Percentiles rank a stretch among this genome's conserved stretches.
These are phyloP conservation scores for Anodontia alba DNA, from an alignment of 2,888 invertebrate species.

Conservation along the genomic window DNA sequence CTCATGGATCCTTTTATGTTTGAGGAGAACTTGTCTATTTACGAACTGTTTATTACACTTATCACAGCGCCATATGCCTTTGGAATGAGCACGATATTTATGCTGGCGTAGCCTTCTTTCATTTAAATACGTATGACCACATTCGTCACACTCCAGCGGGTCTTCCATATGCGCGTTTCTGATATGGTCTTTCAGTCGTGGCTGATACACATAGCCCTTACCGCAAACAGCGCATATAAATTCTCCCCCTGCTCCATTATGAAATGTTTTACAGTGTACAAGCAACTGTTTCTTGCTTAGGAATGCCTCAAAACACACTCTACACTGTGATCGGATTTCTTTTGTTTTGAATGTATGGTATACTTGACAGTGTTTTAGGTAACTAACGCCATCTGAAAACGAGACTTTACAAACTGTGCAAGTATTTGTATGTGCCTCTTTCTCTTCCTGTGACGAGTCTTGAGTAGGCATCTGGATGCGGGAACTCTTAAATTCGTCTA, in stretches of 20 bases:
- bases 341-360: background rate
- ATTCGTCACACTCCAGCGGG: background rate
- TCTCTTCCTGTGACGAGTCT: background rate
- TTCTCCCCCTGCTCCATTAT: background rate
- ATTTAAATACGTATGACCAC: background rate
- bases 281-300: background rate
- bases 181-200: background rate
- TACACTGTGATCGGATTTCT: background rate
- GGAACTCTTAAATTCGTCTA: background rate
- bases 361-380: constrained; percentile 11
- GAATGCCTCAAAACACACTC: background rate
- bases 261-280: background rate
- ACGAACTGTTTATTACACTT: background rate
- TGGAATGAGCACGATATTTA: background rate
- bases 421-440: background rate
- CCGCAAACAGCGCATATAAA: constrained; percentile 6
- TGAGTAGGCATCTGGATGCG: too few species aligned
- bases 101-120: background rate
- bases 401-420: background rate
- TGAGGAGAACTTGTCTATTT: background rate
- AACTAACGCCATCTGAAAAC: background rate
- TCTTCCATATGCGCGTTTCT: background rate
- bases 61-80: background rate
- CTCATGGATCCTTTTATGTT: constrained; percentile 13
- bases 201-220: constrained; percentile 1